Percentiles rank a stretch among this genome's conserved stretches.
These are phyloP conservation scores for Thaumatotibia leucotreta DNA, from an alignment of 1,140 invertebrate species.

Conservation along the genomic window DNA sequence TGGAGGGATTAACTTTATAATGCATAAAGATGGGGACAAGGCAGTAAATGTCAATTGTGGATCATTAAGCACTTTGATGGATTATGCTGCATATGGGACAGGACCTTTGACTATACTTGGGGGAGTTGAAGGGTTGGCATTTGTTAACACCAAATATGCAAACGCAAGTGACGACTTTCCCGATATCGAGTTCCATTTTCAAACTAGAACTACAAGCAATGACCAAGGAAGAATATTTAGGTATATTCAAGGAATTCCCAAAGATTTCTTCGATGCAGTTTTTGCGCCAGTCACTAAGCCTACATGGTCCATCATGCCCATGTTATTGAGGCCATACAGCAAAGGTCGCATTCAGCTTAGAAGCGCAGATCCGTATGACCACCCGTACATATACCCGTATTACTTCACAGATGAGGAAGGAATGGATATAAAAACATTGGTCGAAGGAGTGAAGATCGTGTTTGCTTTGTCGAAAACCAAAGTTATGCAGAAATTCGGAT, in stretches of 20 bases:
- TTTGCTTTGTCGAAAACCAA: conserved; percentile 85
- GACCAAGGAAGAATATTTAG: conserved; percentile 89
- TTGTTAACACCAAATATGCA: conserved; percentile 92
- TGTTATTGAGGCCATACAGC: conserved; percentile 88
- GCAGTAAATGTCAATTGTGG: conserved; percentile 85
- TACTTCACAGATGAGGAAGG: conserved; percentile 85
- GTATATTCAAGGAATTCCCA: conserved; percentile 87
- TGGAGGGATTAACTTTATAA: conserved; percentile 89
- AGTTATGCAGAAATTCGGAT: conserved; percentile 83
- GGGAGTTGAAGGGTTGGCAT: conserved; percentile 93
- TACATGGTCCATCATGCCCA: conserved; percentile 90
- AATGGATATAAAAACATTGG: conserved; percentile 86
- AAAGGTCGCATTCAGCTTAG: conserved; percentile 88
- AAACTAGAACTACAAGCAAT: conserved; percentile 92
- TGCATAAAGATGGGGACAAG: conserved; percentile 86
- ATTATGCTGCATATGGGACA: conserved; percentile 86
- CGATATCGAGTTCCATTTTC: conserved; percentile 94
- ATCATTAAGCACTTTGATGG: conserved; percentile 80
- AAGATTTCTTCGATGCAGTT: conserved; percentile 84
- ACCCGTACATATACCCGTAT: conserved; percentile 95
- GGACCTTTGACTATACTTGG: conserved; percentile 93
- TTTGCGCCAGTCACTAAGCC: conserved; percentile 87
- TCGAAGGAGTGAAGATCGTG: conserved; percentile 90
- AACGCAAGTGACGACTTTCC: conserved; percentile 91
- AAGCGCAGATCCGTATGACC: conserved; percentile 90